phyloP scores from a whole-genome alignment of 92 coral and sea anemone species.

The Phenganax marumi region DNA sequence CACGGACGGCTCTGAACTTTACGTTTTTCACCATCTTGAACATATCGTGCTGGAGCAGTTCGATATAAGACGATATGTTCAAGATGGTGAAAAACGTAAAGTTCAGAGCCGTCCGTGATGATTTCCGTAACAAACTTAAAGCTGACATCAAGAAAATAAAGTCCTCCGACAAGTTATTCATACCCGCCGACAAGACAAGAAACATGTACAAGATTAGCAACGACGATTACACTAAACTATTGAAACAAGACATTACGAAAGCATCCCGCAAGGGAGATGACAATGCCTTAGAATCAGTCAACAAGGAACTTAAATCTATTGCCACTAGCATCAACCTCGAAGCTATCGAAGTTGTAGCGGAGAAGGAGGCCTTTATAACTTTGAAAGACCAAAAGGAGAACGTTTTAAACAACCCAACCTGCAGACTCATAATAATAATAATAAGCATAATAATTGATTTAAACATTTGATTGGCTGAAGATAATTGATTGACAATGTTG shows the following conservation, averaged over 20 bases:
- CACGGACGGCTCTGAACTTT: slow-evolving; percentile 36
- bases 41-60: slow-evolving; percentile 51
- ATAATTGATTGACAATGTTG: too few species aligned
- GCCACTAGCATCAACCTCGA: slow-evolving; percentile 18
- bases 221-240: not conserved
- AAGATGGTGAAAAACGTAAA: slow-evolving; percentile 55
- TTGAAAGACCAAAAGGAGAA: too few species aligned
- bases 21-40: slow-evolving; percentile 50
- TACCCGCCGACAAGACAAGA: slow-evolving; percentile 61
- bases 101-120: slow-evolving; percentile 42
- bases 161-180: slow-evolving; percentile 42
- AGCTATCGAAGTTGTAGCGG: slow-evolving; percentile 42
- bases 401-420: slow-evolving; percentile 24
- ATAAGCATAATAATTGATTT: too few species aligned
- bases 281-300: not conserved
- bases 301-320: not conserved
- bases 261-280: slow-evolving; percentile 1
- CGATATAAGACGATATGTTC: slow-evolving; percentile 45
- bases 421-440: too few species aligned
- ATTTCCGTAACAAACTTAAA: slow-evolving; percentile 43
- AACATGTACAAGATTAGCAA: slow-evolving; percentile 48
- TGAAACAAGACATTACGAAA: slow-evolving; percentile 12
- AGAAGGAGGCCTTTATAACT: slow-evolving; percentile 43
- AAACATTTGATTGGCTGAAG: too few species aligned
- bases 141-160: slow-evolving; percentile 47